Evolutionary conservation across 2,113 vertebrate genomes (phyloP).

Genomic region (Cyphomyrus discorhynchus): DNA sequence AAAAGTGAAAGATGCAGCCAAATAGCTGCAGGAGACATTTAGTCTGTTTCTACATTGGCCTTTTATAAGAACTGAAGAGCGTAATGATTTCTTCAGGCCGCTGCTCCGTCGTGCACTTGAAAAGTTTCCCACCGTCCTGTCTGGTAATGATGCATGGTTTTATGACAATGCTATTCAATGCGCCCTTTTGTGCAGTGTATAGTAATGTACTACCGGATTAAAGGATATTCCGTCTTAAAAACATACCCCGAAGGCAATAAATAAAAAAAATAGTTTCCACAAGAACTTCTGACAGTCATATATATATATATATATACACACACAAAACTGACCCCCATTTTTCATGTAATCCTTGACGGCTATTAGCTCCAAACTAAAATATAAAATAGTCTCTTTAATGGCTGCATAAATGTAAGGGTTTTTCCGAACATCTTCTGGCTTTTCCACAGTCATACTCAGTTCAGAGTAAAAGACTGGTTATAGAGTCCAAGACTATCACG

Average conservation of each 20-base stretch:
- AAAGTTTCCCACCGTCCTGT: neutral
- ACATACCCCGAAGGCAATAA: neutral
- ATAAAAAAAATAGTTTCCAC: slow-evolving; percentile 9
- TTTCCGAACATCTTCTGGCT: neutral
- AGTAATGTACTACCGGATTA: neutral
- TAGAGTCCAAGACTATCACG: neutral
- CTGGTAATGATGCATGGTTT: neutral
- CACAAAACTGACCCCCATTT: neutral
- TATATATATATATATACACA: neutral
- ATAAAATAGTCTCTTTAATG: neutral
- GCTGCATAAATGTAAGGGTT: neutral
- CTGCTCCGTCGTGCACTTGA: neutral
- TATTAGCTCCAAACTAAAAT: neutral
- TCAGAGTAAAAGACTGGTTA: neutral
- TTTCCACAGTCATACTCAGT: neutral
- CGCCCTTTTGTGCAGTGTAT: neutral
- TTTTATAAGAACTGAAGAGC: slow-evolving; percentile 22
- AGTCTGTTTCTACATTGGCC: neutral
- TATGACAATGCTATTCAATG: neutral
- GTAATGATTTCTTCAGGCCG: neutral
- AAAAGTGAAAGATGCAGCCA: neutral
- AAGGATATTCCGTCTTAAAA: neutral
- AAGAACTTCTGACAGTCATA: slow-evolving; percentile 19
- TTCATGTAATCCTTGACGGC: neutral
- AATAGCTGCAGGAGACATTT: neutral